A percentile compares a stretch with the other conserved stretches of the same genome.
Evolutionary conservation across 2,113 vertebrate genomes (phyloP).

Genomic region (Lutjanus erythropterus): DNA sequence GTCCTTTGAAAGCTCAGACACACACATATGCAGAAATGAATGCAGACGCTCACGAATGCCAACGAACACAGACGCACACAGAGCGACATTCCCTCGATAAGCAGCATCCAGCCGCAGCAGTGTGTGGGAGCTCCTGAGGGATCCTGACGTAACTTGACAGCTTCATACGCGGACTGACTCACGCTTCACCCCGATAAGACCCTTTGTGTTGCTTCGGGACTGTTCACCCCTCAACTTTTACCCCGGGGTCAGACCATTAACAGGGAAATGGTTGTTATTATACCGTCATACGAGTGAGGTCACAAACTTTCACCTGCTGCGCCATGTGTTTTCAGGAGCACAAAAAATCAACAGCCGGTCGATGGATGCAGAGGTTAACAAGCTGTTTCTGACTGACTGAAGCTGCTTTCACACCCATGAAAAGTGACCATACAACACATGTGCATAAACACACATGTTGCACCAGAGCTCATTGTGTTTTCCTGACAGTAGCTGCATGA

Average conservation of each 20-base stretch:
- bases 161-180: slow-evolving; percentile 23
- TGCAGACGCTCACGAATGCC: slow-evolving; percentile 30
- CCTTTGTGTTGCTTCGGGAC: slow-evolving; percentile 36
- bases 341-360: slow-evolving; percentile 31
- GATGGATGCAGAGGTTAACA: slow-evolving; percentile 33
- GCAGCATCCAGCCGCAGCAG: slow-evolving; percentile 62
- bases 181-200: slow-evolving; percentile 58
- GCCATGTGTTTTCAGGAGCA: slow-evolving; percentile 20
- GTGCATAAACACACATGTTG: background rate
- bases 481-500: slow-evolving; percentile 50
- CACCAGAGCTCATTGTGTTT: slow-evolving; percentile 32
- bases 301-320: slow-evolving; percentile 54
- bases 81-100: slow-evolving; percentile 79
- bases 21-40: slow-evolving; percentile 21
- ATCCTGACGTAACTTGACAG: slow-evolving; percentile 29
- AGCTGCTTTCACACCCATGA: slow-evolving; percentile 13
- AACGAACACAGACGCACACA: slow-evolving; percentile 48
- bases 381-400: slow-evolving; percentile 27
- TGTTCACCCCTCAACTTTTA: slow-evolving; percentile 61
- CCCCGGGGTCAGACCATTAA: slow-evolving; percentile 58
- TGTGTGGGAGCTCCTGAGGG: slow-evolving; percentile 43
- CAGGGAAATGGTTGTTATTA: slow-evolving; percentile 67
- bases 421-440: background rate
- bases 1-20: slow-evolving; percentile 43
- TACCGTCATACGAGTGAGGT: slow-evolving; percentile 30